Evolutionary conservation across 2,113 vertebrate genomes (phyloP).

Genomic region (Semnornis frantzii): DNA sequence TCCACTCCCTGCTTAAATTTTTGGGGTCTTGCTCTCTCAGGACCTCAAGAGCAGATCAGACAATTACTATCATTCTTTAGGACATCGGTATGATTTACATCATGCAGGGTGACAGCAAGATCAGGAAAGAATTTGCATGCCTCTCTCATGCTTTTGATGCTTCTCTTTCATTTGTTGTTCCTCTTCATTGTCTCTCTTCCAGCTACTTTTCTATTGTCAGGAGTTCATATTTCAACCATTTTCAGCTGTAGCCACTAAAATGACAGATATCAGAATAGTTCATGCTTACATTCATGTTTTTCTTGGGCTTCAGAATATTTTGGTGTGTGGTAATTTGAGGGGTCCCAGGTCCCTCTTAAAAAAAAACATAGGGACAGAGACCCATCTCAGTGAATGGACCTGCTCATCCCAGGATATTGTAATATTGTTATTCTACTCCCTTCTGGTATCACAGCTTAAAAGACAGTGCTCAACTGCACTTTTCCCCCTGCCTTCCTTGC

Average conservation of each 20-base stretch:
- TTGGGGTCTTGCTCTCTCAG: not conserved
- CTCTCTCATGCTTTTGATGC: not conserved
- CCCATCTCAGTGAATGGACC: too few relatives aligned
- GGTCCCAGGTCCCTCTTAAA: too few relatives aligned
- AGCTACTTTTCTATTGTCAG: not conserved
- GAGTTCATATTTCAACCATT: not conserved
- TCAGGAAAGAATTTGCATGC: not conserved
- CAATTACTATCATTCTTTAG: not conserved
- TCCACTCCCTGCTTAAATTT: not conserved
- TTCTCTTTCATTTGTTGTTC: not conserved
- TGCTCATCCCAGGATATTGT: too few relatives aligned
- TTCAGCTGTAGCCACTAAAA: not conserved
- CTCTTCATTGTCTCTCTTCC: not conserved
- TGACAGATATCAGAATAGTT: not conserved
- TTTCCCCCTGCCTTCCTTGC: too few relatives aligned
- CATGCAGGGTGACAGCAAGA: not conserved
- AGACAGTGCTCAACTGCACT: too few relatives aligned
- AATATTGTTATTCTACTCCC: too few relatives aligned
- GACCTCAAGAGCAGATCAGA: not conserved
- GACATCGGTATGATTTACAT: not conserved
- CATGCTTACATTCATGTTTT: not conserved
- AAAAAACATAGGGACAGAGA: too few relatives aligned
- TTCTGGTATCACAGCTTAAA: too few relatives aligned
- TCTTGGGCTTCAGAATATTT: not conserved
- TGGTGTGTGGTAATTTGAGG: too few relatives aligned